Evolutionary conservation across 2,113 vertebrate species (phyloP), one percentile per base, ranked within the genome.

Genomic region (Corydoras maculifer): DNA sequence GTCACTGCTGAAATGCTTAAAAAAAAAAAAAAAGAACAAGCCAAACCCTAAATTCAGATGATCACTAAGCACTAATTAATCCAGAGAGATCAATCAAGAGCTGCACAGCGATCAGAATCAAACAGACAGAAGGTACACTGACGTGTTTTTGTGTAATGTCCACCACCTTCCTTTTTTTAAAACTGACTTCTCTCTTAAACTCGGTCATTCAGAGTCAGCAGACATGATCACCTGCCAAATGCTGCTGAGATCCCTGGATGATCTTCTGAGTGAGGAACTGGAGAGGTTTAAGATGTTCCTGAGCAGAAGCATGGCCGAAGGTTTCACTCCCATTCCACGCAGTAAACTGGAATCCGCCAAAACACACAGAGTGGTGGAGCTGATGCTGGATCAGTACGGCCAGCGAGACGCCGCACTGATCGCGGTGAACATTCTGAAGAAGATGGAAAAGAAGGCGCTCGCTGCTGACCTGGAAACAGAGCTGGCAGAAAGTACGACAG

Each of bases 251-350:
- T 3, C 5, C 9, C 61, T 75, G 31, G 4, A 60, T 2, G 61
- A 72, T 0, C 73, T 78, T 0, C 1, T 35, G 7, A 9, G 53
- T 15, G 8, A 8, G 0, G 73, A 69, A 2, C 53, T 75, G 2
- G 43, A 62, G 10, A 30, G 14, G 4, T 78, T 78, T 58, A 79
- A 73, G 61, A 50, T 48, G 62, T 12, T 3, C 1, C 55, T 76
- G 58, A 50, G 3, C 2, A n/a, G 48, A 0, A 11, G 3, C 4
- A 14, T 6, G 3, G 18, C 2, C 3, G 10, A 64, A 31, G 68
- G 9, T 8, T 54, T 31, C 9, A 5, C 5, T 2, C 3, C 51
- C 0, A 53, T 78, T 54, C 3, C 76, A 25, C 14, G 55, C 43
- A 29, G 59, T 10, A 72, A 5, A 8, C 68, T 78, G 8, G 69